Conservation (phyloP, 2,113 vertebrate species). For the Gorsachius goisagi region DNA sequence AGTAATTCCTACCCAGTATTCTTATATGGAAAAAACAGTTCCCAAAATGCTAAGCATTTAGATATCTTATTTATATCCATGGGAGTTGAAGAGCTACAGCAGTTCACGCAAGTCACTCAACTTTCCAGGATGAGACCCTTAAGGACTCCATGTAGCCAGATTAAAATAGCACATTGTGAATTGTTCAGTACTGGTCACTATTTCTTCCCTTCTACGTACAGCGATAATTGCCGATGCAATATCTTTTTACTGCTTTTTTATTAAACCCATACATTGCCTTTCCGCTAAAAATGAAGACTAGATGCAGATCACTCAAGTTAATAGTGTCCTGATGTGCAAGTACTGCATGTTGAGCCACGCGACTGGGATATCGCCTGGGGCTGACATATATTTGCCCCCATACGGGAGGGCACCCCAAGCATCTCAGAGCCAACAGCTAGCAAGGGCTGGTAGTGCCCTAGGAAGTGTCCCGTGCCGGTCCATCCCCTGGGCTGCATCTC, state of each 20-base stretch:
- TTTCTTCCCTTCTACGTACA: constrained; percentile 9
- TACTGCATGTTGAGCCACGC: background rate
- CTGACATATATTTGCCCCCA: background rate
- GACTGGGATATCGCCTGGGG: background rate
- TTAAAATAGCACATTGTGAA: background rate
- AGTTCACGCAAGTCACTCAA: background rate
- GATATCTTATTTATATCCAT: background rate
- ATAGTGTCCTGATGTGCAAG: background rate
- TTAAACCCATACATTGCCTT: constrained; percentile 25
- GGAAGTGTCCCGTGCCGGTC: background rate
- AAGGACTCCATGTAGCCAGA: background rate
- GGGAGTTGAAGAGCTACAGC: background rate
- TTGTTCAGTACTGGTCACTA: background rate
- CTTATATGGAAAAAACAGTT: background rate
- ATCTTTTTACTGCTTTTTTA: constrained; percentile 37
- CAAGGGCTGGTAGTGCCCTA: background rate
- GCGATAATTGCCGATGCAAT: background rate
- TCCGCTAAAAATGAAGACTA: background rate
- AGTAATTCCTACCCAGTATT: background rate
- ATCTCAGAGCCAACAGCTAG: accelerated
- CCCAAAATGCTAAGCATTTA: background rate
- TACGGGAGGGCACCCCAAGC: background rate
- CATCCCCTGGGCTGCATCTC: background rate
- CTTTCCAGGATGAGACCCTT: background rate
- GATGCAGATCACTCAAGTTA: background rate